phyloP scores from a whole-genome alignment of 2,113 vertebrate genomes.

The Nibea albiflora region DNA sequence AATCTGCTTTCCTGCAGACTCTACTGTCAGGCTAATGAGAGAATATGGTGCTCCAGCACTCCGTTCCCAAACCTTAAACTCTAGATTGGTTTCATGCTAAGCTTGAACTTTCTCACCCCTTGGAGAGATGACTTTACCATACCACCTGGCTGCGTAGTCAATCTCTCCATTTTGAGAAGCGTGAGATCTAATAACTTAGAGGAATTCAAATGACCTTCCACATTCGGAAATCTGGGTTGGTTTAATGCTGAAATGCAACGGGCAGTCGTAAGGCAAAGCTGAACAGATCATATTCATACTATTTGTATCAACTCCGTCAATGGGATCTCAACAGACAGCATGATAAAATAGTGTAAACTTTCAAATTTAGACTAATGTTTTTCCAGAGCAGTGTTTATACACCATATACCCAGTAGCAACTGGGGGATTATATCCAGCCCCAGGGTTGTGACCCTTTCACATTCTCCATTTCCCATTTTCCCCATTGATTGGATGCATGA shows the following conservation, averaged over 20 bases:
- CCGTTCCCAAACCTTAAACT: constrained; percentile 60
- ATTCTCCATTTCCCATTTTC: constrained; percentile 70
- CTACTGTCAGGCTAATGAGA: constrained; percentile 63
- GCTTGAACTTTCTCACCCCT: constrained; percentile 70
- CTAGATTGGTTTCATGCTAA: constrained; percentile 56
- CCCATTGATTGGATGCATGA: constrained; percentile 71
- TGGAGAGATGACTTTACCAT: constrained; percentile 71
- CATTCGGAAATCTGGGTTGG: constrained; percentile 12
- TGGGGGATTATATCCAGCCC: constrained; percentile 71
- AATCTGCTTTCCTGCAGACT: constrained; percentile 64
- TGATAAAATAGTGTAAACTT: constrained; percentile 67
- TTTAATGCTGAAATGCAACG: constrained; percentile 25
- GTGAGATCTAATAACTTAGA: constrained; percentile 62
- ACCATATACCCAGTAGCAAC: constrained; percentile 78
- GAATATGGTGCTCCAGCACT: constrained; percentile 42
- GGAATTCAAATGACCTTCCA: constrained; percentile 44
- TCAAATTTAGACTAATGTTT: constrained; percentile 77
- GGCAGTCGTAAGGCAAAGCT: neutral
- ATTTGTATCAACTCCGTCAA: constrained; percentile 32
- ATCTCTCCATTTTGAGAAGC: constrained; percentile 50
- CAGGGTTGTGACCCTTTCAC: constrained; percentile 74
- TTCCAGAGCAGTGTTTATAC: constrained; percentile 74
- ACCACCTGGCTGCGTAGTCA: constrained; percentile 46
- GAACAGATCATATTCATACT: constrained; percentile 20
- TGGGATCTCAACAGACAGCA: constrained; percentile 43